Conservation (phyloP, 2,113 vertebrate genomes). For the Laterallus jamaicensis region DNA sequence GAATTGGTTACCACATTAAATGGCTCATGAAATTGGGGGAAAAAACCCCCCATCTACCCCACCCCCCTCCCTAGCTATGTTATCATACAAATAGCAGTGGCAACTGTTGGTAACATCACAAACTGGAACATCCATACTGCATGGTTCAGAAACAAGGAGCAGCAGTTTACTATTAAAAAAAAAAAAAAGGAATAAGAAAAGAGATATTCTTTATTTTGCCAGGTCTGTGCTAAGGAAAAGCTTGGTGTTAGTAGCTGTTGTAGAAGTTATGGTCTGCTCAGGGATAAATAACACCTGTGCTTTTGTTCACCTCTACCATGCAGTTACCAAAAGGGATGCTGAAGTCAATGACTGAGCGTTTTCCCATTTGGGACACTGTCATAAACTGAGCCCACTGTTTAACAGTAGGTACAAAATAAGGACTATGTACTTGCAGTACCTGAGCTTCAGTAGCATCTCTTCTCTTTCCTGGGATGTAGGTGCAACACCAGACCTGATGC, state of each 20-base stretch:
- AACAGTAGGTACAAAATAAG: not conserved
- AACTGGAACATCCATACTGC: not conserved
- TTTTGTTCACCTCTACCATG: not conserved
- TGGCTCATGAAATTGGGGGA: not conserved
- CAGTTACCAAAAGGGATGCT: not conserved
- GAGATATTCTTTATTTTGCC: not conserved
- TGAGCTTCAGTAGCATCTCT: not conserved
- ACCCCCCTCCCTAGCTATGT: not conserved
- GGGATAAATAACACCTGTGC: not conserved
- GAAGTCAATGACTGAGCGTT: not conserved
- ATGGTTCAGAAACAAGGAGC: not conserved
- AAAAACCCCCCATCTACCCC: not conserved
- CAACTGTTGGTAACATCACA: not conserved
- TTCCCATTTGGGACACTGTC: not conserved
- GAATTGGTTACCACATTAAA: not conserved
- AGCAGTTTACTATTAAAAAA: not conserved
- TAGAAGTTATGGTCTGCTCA: not conserved
- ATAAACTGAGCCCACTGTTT: not conserved
- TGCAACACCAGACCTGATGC: not conserved
- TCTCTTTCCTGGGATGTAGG: not conserved
- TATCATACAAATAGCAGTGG: not conserved
- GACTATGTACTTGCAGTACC: not conserved
- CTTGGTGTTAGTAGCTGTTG: not conserved
- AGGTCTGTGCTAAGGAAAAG: not conserved
- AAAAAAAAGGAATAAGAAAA: not conserved